phyloP scores from a whole-genome alignment of 2,888 invertebrate genomes.

The Lumbricus terrestris region DNA sequence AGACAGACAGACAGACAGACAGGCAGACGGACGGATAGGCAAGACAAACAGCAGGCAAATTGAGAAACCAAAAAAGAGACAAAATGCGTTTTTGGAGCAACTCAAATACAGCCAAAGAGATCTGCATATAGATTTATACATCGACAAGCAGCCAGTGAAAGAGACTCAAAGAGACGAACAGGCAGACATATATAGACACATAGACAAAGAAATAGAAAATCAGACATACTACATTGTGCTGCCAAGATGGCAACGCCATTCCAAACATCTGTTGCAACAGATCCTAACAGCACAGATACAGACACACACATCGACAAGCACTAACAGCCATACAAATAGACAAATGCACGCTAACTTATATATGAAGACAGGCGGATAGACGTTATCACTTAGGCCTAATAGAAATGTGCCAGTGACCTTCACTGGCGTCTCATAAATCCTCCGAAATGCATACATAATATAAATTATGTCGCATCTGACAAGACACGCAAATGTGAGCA shows the following conservation, averaged over 20 bases:
- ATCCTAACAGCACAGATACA: background rate
- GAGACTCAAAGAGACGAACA: too few species aligned
- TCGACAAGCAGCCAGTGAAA: too few species aligned
- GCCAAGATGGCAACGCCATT: background rate
- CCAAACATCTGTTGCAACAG: background rate
- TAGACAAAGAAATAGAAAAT: background rate
- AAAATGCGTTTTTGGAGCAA: background rate
- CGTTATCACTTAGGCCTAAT: too few species aligned
- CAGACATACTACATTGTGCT: background rate
- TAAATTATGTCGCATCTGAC: background rate
- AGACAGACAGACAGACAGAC: background rate
- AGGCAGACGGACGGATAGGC: background rate
- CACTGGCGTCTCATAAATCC: background rate
- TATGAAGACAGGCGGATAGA: background rate
- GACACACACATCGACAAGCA: background rate
- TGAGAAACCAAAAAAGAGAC: too few species aligned
- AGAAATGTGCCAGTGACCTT: background rate
- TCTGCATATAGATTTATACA: too few species aligned
- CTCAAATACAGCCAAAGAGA: too few species aligned
- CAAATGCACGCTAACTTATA: background rate
- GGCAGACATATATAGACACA: background rate
- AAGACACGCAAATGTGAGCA: background rate
- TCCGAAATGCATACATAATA: background rate
- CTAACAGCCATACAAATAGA: background rate
- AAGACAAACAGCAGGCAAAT: too few species aligned